These are phyloP conservation scores for Tyria jacobaeae DNA, from an alignment of 2,888 invertebrate genomes.

Conservation along the genomic window DNA sequence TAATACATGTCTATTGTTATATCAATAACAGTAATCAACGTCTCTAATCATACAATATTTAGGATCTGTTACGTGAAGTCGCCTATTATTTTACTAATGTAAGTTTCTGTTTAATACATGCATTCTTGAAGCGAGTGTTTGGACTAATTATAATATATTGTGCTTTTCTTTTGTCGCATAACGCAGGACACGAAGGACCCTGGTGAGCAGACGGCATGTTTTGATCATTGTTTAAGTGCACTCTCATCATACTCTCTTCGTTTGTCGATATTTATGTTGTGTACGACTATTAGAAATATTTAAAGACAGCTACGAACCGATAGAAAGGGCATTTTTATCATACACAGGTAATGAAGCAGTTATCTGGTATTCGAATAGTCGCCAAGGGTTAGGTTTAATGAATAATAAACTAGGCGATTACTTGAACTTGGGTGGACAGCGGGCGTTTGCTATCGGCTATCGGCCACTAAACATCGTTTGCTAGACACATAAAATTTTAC, in stretches of 20 bases:
- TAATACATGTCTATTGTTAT: not conserved
- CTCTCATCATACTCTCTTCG: constrained; percentile 1
- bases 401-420: too few species aligned
- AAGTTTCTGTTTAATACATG: not conserved
- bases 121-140: not conserved
- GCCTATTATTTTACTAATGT: not conserved
- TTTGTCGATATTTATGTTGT: not conserved
- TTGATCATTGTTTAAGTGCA: constrained; percentile 18
- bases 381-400: too few species aligned
- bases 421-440: too few species aligned
- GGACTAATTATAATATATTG: constrained; percentile 7
- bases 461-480: not conserved
- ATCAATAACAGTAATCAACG: not conserved
- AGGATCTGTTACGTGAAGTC: not conserved
- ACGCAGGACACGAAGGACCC: constrained; percentile 36
- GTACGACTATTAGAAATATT: constrained; percentile 4
- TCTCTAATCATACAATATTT: not conserved
- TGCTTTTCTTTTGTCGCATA: constrained; percentile 32
- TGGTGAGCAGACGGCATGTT: constrained; percentile 44
- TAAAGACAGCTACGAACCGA: not conserved
- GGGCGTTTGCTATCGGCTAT: too few species aligned
- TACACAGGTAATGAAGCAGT: too few species aligned
- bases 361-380: too few species aligned
- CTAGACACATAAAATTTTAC: not conserved
- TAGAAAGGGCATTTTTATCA: not conserved